Evolutionary conservation across 2,888 invertebrate genomes (phyloP).

Genomic region (Cepaea hortensis): DNA sequence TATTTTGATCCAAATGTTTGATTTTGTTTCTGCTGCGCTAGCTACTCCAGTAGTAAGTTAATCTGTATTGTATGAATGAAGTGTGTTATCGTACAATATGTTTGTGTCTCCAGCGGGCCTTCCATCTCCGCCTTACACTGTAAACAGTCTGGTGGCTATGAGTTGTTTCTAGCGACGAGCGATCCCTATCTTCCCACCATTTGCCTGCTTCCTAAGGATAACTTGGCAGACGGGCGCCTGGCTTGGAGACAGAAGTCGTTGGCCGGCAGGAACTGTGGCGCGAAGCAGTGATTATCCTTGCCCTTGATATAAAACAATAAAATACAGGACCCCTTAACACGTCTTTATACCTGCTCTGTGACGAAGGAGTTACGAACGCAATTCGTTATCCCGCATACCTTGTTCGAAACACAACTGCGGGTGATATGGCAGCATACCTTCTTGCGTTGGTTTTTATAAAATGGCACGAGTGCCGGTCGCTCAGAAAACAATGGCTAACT

Average conservation of each 20-base stretch:
- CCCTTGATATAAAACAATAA: not conserved
- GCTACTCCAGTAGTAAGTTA: too few species aligned
- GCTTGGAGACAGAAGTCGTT: not conserved
- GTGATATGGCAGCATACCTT: too few species aligned
- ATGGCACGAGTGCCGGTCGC: too few species aligned
- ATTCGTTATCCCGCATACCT: too few species aligned
- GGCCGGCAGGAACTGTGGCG: not conserved
- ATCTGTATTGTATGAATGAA: not conserved
- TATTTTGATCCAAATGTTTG: not conserved
- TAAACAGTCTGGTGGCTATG: slow-evolving; percentile 35
- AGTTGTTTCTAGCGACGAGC: slow-evolving; percentile 9
- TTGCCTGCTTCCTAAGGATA: slow-evolving; percentile 9
- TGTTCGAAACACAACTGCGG: too few species aligned
- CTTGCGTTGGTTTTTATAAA: too few species aligned
- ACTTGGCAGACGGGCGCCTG: slow-evolving; percentile 16
- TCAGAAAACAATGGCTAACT: too few species aligned
- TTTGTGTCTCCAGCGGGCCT: slow-evolving; percentile 2
- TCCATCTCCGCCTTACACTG: not conserved
- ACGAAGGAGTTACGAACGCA: not conserved
- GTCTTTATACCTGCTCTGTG: not conserved
- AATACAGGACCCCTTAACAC: not conserved
- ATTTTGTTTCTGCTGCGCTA: not conserved
- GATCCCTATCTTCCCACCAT: slow-evolving; percentile 25
- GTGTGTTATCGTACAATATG: slow-evolving; percentile 2
- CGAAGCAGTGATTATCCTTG: not conserved